A percentile compares a stretch with the other conserved stretches of the same genome.
phyloP scores from a whole-genome alignment of 2,797 vertebrate species.

The Emys orbicularis region DNA sequence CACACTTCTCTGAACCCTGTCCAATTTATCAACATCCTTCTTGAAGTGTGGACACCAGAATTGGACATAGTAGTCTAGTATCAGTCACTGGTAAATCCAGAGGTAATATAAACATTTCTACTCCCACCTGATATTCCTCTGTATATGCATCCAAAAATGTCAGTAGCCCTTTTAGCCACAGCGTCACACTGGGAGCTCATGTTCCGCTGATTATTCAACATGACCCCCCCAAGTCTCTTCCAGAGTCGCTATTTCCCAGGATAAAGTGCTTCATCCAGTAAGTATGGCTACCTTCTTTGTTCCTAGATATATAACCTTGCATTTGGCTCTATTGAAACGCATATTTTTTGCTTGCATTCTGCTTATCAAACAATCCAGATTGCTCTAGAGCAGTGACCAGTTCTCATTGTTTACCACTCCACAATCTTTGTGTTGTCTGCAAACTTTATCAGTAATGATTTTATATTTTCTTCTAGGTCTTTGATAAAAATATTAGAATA shows the following conservation, averaged over 20 bases:
- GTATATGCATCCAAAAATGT: neutral
- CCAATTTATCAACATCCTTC: neutral
- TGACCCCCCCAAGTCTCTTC: neutral
- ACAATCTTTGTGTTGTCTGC: neutral
- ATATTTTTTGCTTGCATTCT: neutral
- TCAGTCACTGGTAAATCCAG: neutral
- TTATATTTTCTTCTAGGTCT: neutral
- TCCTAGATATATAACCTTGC: neutral
- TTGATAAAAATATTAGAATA: neutral
- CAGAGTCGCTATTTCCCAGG: neutral
- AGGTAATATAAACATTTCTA: neutral
- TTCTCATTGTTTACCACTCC: neutral
- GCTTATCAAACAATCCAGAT: neutral
- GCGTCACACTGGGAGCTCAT: neutral
- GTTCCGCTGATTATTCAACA: neutral
- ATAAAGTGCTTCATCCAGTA: neutral
- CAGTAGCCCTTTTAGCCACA: neutral
- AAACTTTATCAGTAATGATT: rapidly evolving
- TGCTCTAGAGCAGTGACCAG: neutral
- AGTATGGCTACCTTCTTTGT: neutral
- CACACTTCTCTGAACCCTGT: neutral
- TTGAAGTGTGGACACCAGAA: neutral
- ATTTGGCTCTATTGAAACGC: neutral
- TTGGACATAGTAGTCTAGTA: neutral
- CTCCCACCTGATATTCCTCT: neutral